Percentiles rank a stretch among this genome's conserved stretches.
Evolutionary conservation across 2,888 invertebrate genomes (phyloP).

Genomic region (Thera obeliscata): DNA sequence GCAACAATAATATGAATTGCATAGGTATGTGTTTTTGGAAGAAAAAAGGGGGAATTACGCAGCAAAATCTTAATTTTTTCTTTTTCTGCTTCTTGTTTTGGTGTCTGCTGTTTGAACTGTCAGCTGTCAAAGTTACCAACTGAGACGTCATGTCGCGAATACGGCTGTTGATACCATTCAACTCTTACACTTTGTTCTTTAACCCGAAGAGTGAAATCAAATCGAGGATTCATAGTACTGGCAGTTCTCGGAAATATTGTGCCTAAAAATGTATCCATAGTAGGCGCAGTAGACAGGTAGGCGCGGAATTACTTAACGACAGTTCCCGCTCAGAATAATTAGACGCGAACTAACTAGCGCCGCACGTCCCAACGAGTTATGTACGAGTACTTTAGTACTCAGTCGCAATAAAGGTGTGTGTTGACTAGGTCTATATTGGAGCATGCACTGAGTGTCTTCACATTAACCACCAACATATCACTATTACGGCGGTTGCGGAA

Average conservation of each 20-base stretch:
- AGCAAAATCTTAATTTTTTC: no score
- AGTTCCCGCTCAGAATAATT: slow-evolving; percentile 46
- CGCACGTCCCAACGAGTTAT: slow-evolving; percentile 11
- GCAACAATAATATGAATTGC: no score
- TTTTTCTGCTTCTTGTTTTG: no score
- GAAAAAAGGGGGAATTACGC: no score
- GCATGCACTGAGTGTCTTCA: background rate
- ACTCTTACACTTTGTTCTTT: background rate
- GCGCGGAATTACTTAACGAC: slow-evolving; percentile 54
- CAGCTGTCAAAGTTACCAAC: no score
- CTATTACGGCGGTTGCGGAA: no score
- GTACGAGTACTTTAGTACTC: slow-evolving; percentile 6
- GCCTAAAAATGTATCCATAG: slow-evolving; percentile 20
- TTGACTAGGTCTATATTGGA: background rate
- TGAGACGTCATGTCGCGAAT: no score
- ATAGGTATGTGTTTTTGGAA: no score
- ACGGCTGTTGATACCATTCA: no score
- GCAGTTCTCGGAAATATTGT: slow-evolving; percentile 14
- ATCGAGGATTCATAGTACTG: slow-evolving; percentile 17
- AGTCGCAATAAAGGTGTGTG: background rate
- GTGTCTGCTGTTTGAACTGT: no score
- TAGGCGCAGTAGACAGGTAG: slow-evolving; percentile 40
- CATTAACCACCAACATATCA: background rate
- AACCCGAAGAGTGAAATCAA: background rate
- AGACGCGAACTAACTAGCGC: slow-evolving; percentile 33